phyloP scores from a whole-genome alignment of 1,140 invertebrate genomes.

The Drosophila kepulauana region DNA sequence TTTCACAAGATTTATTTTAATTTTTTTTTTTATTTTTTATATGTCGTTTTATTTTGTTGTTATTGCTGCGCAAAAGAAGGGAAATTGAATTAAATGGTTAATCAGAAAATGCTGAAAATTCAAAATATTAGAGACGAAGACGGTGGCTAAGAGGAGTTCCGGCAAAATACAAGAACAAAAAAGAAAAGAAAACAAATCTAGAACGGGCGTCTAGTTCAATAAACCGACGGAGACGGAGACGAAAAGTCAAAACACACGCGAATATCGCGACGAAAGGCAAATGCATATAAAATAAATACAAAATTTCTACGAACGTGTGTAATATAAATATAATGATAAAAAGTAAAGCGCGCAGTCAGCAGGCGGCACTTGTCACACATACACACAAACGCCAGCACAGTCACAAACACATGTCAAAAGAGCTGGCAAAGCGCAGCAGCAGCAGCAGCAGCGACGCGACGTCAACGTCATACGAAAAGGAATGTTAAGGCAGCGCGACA shows the following conservation, averaged over 20 bases:
- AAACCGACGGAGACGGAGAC: constrained; percentile 37
- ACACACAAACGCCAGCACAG: constrained; percentile 35
- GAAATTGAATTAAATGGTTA: constrained; percentile 56
- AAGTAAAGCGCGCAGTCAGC: constrained; percentile 55
- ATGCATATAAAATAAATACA: constrained; percentile 75
- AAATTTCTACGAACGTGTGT: constrained; percentile 42
- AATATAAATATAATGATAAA: constrained; percentile 73
- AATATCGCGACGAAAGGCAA: constrained; percentile 68
- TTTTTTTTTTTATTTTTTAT: constrained; percentile 28
- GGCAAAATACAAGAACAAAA: constrained; percentile 22
- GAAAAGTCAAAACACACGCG: constrained; percentile 69
- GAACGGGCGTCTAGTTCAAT: constrained; percentile 55
- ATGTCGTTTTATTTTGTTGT: constrained; percentile 14
- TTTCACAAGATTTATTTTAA: constrained; percentile 12
- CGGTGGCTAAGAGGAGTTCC: background rate
- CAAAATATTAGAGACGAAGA: constrained; percentile 35
- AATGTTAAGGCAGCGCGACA: constrained; percentile 67
- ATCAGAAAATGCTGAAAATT: constrained; percentile 41
- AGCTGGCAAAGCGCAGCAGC: constrained; percentile 38
- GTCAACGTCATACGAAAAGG: constrained; percentile 57
- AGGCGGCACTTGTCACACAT: constrained; percentile 45
- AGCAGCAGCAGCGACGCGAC: constrained; percentile 21
- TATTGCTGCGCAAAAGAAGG: constrained; percentile 52
- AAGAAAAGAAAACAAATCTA: background rate
- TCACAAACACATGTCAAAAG: constrained; percentile 33